A percentile compares a stretch with the other conserved stretches of the same genome.
Conservation (phyloP, 1,140 invertebrate species). For the Eciton burchellii region DNA sequence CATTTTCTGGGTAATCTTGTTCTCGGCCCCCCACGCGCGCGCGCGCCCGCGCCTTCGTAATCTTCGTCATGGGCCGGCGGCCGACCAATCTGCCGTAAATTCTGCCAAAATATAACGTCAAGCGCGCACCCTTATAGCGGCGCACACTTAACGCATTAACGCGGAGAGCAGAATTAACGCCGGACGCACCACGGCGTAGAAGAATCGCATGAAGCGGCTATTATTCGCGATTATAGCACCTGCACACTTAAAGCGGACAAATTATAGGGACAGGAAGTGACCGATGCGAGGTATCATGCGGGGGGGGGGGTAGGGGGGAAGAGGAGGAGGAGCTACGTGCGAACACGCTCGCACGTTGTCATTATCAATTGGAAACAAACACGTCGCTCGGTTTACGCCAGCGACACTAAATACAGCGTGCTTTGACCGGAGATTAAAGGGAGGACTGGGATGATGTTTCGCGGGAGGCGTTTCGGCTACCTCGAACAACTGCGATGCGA, state of each 20-base stretch:
- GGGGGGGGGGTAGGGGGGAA: too few species aligned
- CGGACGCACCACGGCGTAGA: constrained; percentile 24
- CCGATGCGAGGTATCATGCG: too few species aligned
- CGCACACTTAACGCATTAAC: constrained; percentile 58
- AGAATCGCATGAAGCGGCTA: constrained; percentile 15
- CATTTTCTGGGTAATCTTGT: constrained; percentile 62
- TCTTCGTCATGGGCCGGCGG: constrained; percentile 49
- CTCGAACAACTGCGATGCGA: too few species aligned
- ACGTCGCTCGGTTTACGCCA: not conserved
- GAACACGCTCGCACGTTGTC: constrained; percentile 7
- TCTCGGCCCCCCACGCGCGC: constrained; percentile 17
- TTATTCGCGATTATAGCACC: constrained; percentile 59
- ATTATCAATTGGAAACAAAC: constrained; percentile 35
- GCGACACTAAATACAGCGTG: not conserved
- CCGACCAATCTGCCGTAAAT: constrained; percentile 59
- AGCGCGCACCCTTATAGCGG: constrained; percentile 16
- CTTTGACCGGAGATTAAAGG: not conserved
- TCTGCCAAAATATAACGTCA: constrained; percentile 52
- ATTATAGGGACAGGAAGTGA: constrained; percentile 48
- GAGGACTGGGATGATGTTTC: not conserved
- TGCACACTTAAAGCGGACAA: constrained; percentile 55
- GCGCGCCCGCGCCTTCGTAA: constrained; percentile 29
- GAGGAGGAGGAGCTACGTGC: too few species aligned
- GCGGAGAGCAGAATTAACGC: constrained; percentile 45
- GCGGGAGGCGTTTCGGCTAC: not conserved